Evolutionary conservation across 2,888 invertebrate species (phyloP).

Genomic region (Drosophila barbarae): DNA sequence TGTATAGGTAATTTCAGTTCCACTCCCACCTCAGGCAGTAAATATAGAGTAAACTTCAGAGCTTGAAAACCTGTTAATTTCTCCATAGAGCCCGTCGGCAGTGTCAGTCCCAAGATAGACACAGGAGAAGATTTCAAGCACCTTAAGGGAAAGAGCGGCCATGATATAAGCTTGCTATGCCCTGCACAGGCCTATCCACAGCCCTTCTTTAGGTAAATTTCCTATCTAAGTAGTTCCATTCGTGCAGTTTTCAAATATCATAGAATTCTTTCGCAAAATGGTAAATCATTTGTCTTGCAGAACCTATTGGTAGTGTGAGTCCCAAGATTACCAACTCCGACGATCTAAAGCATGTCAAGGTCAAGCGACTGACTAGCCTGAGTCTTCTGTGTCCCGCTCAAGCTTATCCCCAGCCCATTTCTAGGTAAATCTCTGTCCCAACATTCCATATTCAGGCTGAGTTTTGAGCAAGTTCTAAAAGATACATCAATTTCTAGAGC

Average conservation of each 20-base stretch:
- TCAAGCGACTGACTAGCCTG: slow-evolving; percentile 77
- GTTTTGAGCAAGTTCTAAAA: background rate
- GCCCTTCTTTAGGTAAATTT: slow-evolving; percentile 82
- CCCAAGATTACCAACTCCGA: slow-evolving; percentile 82
- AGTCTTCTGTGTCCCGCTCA: slow-evolving; percentile 87
- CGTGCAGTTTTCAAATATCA: slow-evolving; percentile 53
- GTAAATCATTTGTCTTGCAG: slow-evolving; percentile 62
- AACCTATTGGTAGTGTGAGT: slow-evolving; percentile 83
- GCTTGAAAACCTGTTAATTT: background rate
- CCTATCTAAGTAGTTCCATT: background rate
- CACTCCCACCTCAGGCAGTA: slow-evolving; percentile 54
- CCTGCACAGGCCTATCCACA: slow-evolving; percentile 86
- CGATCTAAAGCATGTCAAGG: slow-evolving; percentile 77
- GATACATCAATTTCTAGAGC: slow-evolving; percentile 74
- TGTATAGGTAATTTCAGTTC: slow-evolving; percentile 83
- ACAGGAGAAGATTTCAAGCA: slow-evolving; percentile 80
- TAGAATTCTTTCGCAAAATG: background rate
- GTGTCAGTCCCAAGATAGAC: slow-evolving; percentile 83
- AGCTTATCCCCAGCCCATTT: slow-evolving; percentile 83
- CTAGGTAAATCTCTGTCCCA: slow-evolving; percentile 80
- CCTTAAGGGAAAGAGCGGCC: slow-evolving; percentile 68
- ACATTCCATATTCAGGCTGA: background rate
- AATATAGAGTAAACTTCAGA: background rate
- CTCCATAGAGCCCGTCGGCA: slow-evolving; percentile 82
- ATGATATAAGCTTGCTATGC: slow-evolving; percentile 84